Evolutionary conservation across 2,113 vertebrate genomes (phyloP).

Genomic region (Apistogramma diplotaenia): DNA sequence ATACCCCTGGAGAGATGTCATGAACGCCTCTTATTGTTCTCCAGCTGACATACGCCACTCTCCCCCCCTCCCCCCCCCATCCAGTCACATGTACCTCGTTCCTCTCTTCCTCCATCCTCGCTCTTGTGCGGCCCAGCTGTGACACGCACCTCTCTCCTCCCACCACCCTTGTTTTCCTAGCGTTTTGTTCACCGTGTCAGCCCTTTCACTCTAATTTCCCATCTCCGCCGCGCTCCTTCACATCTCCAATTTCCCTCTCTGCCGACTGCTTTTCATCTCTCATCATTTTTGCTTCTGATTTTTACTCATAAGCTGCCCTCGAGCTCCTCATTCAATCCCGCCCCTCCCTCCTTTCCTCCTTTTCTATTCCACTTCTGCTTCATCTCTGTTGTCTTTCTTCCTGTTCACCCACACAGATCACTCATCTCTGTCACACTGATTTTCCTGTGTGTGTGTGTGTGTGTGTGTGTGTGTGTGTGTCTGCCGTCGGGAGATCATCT

Average conservation of each 20-base stretch:
- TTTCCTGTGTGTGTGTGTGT: not conserved
- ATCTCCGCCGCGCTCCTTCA: not conserved
- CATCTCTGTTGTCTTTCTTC: slow-evolving; percentile 15
- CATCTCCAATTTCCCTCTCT: slow-evolving; percentile 1
- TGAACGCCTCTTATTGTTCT: slow-evolving; percentile 71
- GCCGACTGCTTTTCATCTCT: not conserved
- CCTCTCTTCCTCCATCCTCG: not conserved
- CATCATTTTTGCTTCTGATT: not conserved
- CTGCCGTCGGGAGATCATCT: slow-evolving; percentile 29
- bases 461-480: not conserved
- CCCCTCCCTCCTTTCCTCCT: slow-evolving; percentile 17
- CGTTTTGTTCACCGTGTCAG: not conserved
- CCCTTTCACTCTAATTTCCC: slow-evolving; percentile 18
- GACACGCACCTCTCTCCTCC: slow-evolving; percentile 36
- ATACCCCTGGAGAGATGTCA: slow-evolving; percentile 66
- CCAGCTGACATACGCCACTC: slow-evolving; percentile 51
- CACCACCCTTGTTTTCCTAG: slow-evolving; percentile 16
- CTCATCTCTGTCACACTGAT: slow-evolving; percentile 35
- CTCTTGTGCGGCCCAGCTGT: slow-evolving; percentile 22
- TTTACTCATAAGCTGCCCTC: not conserved
- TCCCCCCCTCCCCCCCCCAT: slow-evolving; percentile 9
- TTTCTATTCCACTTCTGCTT: slow-evolving; percentile 19
- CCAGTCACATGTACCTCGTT: slow-evolving; percentile 47
- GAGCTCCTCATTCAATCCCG: not conserved
- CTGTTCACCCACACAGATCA: slow-evolving; percentile 42